Percentiles rank a stretch among this genome's conserved stretches.
These are phyloP conservation scores for Orthosia incerta DNA, from an alignment of 2,888 invertebrate species.

Conservation along the genomic window DNA sequence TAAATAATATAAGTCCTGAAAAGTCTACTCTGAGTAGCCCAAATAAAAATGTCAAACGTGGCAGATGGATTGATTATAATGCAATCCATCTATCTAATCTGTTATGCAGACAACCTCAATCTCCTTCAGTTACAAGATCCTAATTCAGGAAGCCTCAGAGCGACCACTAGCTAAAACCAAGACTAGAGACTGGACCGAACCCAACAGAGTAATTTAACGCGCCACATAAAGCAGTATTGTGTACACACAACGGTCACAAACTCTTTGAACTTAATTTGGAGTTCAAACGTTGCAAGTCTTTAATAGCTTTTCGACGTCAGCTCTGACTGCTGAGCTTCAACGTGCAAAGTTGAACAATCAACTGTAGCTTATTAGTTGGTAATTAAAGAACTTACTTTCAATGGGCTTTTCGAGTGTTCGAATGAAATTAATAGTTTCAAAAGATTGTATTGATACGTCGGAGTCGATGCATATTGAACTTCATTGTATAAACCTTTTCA, in stretches of 20 bases:
- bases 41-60: background rate
- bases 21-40: background rate
- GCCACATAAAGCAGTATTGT: constrained; percentile 19
- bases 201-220: constrained; percentile 42
- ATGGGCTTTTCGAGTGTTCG: background rate
- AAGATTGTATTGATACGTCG: background rate
- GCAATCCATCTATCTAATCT: background rate
- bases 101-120: background rate
- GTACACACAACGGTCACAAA: constrained; percentile 28
- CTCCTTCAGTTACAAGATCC: background rate
- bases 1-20: too few relatives aligned
- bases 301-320: too few relatives aligned
- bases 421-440: constrained; percentile 12
- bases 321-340: too few relatives aligned
- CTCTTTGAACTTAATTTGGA: constrained; percentile 43
- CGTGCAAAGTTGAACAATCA: background rate
- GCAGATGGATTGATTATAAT: background rate
- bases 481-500: background rate
- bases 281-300: constrained; percentile 11
- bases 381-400: constrained; percentile 4
- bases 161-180: too few relatives aligned
- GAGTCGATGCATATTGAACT: background rate
- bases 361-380: constrained; percentile 11
- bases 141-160: background rate
- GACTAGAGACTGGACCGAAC: background rate